Conservation (phyloP, 92 coral and sea anemone species). For the Plumapathes pennacea region DNA sequence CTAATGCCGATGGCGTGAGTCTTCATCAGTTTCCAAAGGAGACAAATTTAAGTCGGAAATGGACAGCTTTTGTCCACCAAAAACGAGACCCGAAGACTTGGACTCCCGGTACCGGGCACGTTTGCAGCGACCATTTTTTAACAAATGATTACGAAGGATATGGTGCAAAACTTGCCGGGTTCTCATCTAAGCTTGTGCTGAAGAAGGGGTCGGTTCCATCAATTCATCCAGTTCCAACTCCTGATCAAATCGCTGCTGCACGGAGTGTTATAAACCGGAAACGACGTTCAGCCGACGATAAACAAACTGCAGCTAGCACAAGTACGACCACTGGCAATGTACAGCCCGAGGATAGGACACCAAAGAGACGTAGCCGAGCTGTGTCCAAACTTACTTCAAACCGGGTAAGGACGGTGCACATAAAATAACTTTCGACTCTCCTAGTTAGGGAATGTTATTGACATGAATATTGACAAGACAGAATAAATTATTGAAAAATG, state of each 20-base stretch:
- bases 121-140: slow-evolving; percentile 46
- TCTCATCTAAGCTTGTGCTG: slow-evolving; percentile 22
- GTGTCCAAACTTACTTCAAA: no score
- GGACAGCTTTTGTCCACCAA: slow-evolving; percentile 30
- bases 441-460: no score
- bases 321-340: no score
- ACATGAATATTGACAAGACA: no score
- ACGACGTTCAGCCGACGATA: no score
- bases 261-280: neutral
- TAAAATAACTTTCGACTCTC: no score
- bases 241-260: slow-evolving; percentile 27
- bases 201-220: slow-evolving; percentile 29
- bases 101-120: slow-evolving; percentile 42
- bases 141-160: slow-evolving; percentile 8
- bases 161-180: slow-evolving; percentile 28
- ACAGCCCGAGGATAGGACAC: no score
- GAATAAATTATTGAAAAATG: no score
- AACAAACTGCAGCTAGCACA: no score
- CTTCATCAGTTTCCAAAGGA: slow-evolving; percentile 17
- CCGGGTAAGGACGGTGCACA: no score
- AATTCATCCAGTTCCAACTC: slow-evolving; percentile 26
- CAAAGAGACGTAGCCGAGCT: no score
- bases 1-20: slow-evolving; percentile 19
- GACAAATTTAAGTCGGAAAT: slow-evolving; percentile 7
- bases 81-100: slow-evolving; percentile 18